phyloP scores from a whole-genome alignment of 2,888 invertebrate species.

The Cantharis rustica region DNA sequence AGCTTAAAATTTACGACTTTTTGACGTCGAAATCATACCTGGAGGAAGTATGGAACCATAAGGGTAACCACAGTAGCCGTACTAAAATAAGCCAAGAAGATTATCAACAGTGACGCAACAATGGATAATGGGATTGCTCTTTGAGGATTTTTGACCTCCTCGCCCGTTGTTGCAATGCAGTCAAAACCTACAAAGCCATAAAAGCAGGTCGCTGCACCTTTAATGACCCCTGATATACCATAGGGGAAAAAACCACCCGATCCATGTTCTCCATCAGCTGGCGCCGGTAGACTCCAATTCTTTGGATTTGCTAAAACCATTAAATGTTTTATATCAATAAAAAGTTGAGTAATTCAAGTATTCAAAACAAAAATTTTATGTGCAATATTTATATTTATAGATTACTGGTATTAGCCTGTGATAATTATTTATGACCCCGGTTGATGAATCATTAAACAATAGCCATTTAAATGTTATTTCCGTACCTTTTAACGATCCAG shows the following conservation, averaged over 20 bases:
- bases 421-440: background rate
- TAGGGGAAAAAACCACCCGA: constrained; percentile 85
- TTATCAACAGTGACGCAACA: constrained; percentile 76
- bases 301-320: constrained; percentile 48
- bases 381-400: background rate
- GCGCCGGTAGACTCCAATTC: constrained; percentile 57
- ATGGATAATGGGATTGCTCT: constrained; percentile 87
- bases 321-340: no score
- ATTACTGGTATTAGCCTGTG: background rate
- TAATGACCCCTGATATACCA: constrained; percentile 77
- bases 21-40: constrained; percentile 55
- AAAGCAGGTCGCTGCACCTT: constrained; percentile 84
- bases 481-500: constrained; percentile 74
- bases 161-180: constrained; percentile 85
- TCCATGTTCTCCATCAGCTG: constrained; percentile 49
- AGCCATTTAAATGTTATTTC: background rate
- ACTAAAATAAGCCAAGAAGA: constrained; percentile 88
- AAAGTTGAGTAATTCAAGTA: background rate
- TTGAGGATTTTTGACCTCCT: constrained; percentile 87
- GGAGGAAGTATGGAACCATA: constrained; percentile 80
- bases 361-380: background rate
- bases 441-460: background rate
- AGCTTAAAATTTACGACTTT: background rate
- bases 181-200: constrained; percentile 95
- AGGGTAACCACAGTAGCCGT: constrained; percentile 87